These are phyloP conservation scores for Polymixis flavicincta DNA, from an alignment of 2,888 invertebrate species.

Conservation along the genomic window DNA sequence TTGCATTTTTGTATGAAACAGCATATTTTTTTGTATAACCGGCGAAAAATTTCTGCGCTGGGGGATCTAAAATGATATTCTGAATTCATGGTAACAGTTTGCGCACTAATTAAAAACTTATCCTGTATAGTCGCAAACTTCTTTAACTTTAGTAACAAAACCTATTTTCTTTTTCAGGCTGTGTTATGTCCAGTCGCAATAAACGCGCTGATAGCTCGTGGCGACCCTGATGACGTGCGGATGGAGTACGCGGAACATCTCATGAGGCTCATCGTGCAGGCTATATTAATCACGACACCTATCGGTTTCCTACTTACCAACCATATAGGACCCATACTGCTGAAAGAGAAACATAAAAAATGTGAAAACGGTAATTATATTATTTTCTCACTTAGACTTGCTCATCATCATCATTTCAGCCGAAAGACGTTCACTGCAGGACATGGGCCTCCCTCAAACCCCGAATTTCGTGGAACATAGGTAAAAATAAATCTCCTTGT, in stretches of 20 bases:
- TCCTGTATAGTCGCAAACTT: not conserved
- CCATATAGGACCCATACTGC: conserved; percentile 79
- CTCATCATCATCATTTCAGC: no score
- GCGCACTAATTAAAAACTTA: no score
- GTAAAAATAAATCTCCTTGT: no score
- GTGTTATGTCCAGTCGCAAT: conserved; percentile 90
- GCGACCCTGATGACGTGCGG: conserved; percentile 66
- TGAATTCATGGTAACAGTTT: not conserved
- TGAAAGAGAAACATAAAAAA: conserved; percentile 71
- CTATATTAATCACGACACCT: conserved; percentile 84
- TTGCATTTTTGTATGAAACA: no score
- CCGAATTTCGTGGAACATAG: no score
- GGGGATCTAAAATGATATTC: not conserved
- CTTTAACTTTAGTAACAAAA: not conserved
- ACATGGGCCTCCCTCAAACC: no score
- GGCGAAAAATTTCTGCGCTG: not conserved
- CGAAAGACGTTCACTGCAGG: no score
- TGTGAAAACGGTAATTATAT: conserved; percentile 63
- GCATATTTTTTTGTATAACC: not conserved
- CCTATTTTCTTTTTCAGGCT: conserved; percentile 82
- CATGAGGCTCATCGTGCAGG: conserved; percentile 79
- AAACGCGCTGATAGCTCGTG: conserved; percentile 78
- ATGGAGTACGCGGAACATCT: conserved; percentile 78
- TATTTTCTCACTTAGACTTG: no score
- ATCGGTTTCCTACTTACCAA: conserved; percentile 82